phyloP scores from a whole-genome alignment of 2,113 vertebrate genomes.

The Crotalus tigris region DNA sequence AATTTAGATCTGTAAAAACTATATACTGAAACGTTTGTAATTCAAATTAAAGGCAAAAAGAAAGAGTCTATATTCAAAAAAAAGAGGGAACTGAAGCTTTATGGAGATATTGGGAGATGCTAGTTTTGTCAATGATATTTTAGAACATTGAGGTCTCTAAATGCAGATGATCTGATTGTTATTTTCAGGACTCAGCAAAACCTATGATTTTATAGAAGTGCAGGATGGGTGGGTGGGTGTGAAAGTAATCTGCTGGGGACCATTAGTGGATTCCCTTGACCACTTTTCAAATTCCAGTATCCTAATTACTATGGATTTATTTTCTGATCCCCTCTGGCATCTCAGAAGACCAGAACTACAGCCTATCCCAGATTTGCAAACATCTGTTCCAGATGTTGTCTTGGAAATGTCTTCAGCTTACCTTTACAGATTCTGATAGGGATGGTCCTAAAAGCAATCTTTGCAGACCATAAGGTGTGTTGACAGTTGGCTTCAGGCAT shows the following conservation, averaged over 20 bases:
- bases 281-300: neutral
- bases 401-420: neutral
- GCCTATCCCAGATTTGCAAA: neutral
- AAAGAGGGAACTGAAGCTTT: constrained; percentile 8
- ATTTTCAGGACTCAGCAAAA: neutral
- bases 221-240: neutral
- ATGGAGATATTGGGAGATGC: constrained; percentile 17
- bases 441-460: neutral
- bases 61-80: neutral
- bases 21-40: constrained; percentile 33
- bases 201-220: neutral
- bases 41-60: constrained; percentile 5
- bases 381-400: neutral
- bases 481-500: neutral
- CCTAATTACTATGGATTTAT: neutral
- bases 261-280: neutral
- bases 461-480: neutral
- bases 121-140: constrained; percentile 14
- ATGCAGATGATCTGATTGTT: constrained; percentile 1
- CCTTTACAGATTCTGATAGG: neutral
- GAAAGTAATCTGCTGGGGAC: neutral
- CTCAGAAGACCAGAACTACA: neutral
- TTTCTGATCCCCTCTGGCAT: neutral
- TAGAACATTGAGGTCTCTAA: neutral
- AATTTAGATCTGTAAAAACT: constrained; percentile 51